Percentiles rank a stretch among this genome's conserved stretches.
Evolutionary conservation across 2,797 vertebrate species (phyloP).

Genomic region (Psittacula echo): DNA sequence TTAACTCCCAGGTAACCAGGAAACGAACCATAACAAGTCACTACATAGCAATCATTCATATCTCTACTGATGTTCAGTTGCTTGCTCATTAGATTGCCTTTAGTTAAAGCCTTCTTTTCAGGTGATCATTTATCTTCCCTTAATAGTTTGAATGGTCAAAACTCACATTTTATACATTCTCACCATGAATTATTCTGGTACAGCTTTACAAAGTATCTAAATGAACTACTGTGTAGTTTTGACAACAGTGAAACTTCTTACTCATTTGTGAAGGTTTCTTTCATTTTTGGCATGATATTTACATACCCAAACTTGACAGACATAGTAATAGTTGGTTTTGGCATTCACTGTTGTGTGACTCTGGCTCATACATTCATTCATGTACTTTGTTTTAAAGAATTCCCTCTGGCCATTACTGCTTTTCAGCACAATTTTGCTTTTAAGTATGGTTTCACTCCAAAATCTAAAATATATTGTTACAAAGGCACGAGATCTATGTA

Average conservation of each 20-base stretch:
- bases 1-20: neutral
- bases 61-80: neutral
- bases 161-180: neutral
- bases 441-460: neutral
- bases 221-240: neutral
- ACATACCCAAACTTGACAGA: neutral
- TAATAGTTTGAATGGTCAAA: neutral
- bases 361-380: neutral
- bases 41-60: neutral
- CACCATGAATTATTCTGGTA: neutral
- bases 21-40: neutral
- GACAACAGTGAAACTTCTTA: neutral
- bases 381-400: neutral
- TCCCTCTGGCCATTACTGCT: neutral
- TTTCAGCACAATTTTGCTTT: neutral
- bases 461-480: neutral
- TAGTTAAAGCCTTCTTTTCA: neutral
- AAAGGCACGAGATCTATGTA: neutral
- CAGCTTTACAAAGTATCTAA: neutral
- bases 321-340: neutral
- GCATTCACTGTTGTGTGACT: neutral
- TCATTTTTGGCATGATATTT: conserved; percentile 6
- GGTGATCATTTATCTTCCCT: neutral
- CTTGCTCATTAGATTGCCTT: neutral
- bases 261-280: neutral